Percentiles rank a stretch among this genome's conserved stretches.
Evolutionary conservation across 2,888 invertebrate genomes (phyloP).

Genomic region (Pterostichus madidus): DNA sequence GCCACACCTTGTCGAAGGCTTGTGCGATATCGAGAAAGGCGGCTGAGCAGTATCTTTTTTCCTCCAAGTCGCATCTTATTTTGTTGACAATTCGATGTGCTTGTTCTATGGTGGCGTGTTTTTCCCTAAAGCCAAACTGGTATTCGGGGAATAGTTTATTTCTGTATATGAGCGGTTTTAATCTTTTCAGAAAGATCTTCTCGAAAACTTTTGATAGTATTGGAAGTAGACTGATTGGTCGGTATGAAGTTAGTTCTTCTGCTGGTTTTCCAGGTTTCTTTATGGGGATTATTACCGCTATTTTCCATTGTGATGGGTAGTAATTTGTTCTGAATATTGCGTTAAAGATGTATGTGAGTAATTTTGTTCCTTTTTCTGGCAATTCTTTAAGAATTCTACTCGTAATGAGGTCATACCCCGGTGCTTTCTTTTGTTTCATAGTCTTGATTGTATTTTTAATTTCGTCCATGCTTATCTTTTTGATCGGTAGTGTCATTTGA

Average conservation of each 20-base stretch:
- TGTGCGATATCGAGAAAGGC: slow-evolving; percentile 69
- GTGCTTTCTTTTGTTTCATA: slow-evolving; percentile 66
- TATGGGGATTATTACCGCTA: slow-evolving; percentile 43
- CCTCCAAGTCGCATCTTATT: slow-evolving; percentile 66
- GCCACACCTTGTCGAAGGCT: slow-evolving; percentile 71
- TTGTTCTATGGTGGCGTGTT: slow-evolving; percentile 68
- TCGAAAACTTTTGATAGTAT: slow-evolving; percentile 54
- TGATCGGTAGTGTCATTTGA: slow-evolving; percentile 59
- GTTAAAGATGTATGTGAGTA: slow-evolving; percentile 63
- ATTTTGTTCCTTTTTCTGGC: slow-evolving; percentile 57
- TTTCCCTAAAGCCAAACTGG: slow-evolving; percentile 64
- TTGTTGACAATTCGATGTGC: slow-evolving; percentile 67
- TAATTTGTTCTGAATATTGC: slow-evolving; percentile 68
- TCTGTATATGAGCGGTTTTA: slow-evolving; percentile 15
- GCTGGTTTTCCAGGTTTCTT: slow-evolving; percentile 21
- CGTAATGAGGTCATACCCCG: slow-evolving; percentile 70
- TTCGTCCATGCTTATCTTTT: slow-evolving; percentile 50
- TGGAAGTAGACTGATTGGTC: slow-evolving; percentile 41
- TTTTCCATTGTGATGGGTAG: slow-evolving; percentile 68
- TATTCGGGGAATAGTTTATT: slow-evolving; percentile 59
- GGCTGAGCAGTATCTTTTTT: slow-evolving; percentile 69
- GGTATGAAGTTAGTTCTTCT: slow-evolving; percentile 11
- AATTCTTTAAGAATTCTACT: slow-evolving; percentile 69
- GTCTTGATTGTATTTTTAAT: slow-evolving; percentile 53
- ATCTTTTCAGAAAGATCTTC: slow-evolving; percentile 26